Evolutionary conservation across 2,113 vertebrate genomes (phyloP).

Genomic region (Falco punctatus): DNA sequence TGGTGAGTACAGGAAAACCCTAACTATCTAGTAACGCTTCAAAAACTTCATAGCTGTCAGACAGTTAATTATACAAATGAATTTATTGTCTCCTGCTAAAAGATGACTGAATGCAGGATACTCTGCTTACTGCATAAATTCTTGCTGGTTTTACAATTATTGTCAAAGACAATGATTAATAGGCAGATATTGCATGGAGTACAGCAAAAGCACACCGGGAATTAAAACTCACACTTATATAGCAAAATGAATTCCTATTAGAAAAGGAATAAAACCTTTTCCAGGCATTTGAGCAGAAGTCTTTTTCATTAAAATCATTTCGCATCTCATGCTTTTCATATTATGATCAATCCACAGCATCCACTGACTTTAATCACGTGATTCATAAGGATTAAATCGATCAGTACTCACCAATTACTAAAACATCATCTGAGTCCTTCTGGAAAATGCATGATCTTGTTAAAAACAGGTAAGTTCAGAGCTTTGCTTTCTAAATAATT

Average conservation of each 20-base stretch:
- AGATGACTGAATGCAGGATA: neutral
- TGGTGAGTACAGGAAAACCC: neutral
- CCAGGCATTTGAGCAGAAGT: neutral
- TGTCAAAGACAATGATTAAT: constrained; percentile 13
- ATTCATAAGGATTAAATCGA: neutral
- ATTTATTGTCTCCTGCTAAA: neutral
- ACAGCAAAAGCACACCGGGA: neutral
- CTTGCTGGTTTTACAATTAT: constrained; percentile 1
- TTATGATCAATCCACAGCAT: neutral
- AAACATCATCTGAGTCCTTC: neutral
- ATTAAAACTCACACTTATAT: neutral
- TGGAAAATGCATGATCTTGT: constrained; percentile 14
- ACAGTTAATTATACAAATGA: neutral
- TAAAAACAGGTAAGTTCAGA: neutral
- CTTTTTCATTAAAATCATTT: neutral
- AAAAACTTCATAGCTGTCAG: neutral
- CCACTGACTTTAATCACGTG: neutral
- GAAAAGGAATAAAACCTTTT: neutral
- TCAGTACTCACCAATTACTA: constrained; percentile 45
- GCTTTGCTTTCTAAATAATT: neutral
- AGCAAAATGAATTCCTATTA: neutral
- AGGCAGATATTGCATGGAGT: neutral
- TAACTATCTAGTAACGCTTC: neutral
- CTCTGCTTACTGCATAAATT: neutral
- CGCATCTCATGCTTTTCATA: neutral